Conservation (phyloP, 2,113 vertebrate genomes). For the Elephantulus edwardii region DNA sequence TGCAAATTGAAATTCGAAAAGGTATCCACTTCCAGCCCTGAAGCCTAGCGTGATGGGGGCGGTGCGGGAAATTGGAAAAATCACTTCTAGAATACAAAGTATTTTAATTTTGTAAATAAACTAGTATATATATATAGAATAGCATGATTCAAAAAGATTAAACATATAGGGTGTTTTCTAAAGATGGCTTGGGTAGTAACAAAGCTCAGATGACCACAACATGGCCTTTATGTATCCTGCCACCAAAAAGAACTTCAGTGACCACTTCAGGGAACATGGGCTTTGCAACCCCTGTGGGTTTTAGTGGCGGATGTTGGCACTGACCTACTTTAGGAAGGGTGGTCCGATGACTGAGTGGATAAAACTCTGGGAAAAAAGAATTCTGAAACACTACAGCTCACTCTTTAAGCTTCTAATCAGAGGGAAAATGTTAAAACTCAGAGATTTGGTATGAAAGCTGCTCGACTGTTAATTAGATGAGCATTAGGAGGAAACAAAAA, state of each 20-base stretch:
- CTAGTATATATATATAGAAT: background rate
- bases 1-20: constrained; percentile 8
- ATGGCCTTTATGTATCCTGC: background rate
- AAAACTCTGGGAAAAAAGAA: constrained; percentile 29
- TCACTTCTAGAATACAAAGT: no score
- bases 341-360: background rate
- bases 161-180: background rate
- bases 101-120: no score
- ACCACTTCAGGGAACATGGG: background rate
- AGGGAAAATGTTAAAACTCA: constrained; percentile 57
- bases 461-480: constrained; percentile 71
- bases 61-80: no score
- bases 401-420: constrained; percentile 63
- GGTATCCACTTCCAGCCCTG: background rate
- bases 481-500: constrained; percentile 26
- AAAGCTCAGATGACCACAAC: background rate
- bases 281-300: background rate
- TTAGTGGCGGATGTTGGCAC: background rate
- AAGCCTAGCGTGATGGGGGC: no score
- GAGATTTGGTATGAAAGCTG: constrained; percentile 62
- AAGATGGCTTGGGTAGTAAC: background rate
- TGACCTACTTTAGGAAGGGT: background rate
- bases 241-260: background rate
- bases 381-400: constrained; percentile 37
- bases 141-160: background rate